Percentiles rank a stretch among this genome's conserved stretches.
Evolutionary conservation across 2,113 vertebrate genomes (phyloP).

Genomic region (Pangasianodon gigas): DNA sequence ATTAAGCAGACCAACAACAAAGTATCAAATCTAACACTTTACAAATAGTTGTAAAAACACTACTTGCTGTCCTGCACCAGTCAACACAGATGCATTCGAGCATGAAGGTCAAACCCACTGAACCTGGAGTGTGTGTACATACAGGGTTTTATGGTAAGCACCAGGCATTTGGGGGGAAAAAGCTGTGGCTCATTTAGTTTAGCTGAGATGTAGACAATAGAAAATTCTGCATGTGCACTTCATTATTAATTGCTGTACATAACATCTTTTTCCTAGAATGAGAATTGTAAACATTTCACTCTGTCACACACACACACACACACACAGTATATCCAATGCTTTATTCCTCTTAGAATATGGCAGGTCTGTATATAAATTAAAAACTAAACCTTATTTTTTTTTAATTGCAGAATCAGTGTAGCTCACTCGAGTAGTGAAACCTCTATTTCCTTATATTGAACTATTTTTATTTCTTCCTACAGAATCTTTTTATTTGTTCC

Average conservation of each 20-base stretch:
- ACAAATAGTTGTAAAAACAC: neutral
- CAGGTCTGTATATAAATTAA: neutral
- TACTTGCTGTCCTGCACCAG: neutral
- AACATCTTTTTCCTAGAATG: neutral
- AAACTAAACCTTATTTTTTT: neutral
- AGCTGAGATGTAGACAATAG: neutral
- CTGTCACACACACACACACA: neutral
- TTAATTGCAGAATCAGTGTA: constrained; percentile 32
- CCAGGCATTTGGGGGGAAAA: neutral
- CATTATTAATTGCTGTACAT: neutral
- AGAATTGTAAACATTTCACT: neutral
- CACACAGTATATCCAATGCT: neutral
- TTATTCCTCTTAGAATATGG: neutral
- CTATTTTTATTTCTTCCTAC: constrained; percentile 12
- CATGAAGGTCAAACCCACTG: neutral
- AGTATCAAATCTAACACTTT: neutral
- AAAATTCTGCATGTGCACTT: neutral
- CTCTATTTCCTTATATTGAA: neutral
- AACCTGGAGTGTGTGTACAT: neutral
- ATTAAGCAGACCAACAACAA: neutral
- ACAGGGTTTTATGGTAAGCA: neutral
- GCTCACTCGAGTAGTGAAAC: constrained; percentile 10
- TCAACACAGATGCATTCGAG: neutral
- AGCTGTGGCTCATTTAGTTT: neutral
- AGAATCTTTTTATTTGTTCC: constrained; percentile 41